These are phyloP conservation scores for Pelvicachromis taeniatus DNA, from an alignment of 2,113 vertebrate genomes.

Conservation along the genomic window DNA sequence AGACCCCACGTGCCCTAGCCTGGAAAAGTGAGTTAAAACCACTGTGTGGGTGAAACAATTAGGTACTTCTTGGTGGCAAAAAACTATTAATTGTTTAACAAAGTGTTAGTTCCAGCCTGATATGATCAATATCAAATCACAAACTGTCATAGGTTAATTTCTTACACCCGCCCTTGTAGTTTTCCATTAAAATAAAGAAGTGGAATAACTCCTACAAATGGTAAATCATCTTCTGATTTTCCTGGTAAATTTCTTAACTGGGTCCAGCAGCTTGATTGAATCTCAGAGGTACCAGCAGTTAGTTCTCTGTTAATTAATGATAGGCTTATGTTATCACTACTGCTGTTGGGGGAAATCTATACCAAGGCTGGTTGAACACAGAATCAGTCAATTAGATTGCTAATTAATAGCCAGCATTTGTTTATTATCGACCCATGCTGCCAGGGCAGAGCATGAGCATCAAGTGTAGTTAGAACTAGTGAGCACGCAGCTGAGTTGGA, in stretches of 20 bases:
- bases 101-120: background rate
- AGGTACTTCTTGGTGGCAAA: background rate
- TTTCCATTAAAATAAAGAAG: background rate
- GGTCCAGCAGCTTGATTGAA: background rate
- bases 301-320: slow-evolving; percentile 45
- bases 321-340: slow-evolving; percentile 46
- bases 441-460: background rate
- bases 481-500: background rate
- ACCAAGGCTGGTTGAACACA: slow-evolving; percentile 53
- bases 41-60: background rate
- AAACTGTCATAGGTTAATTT: background rate
- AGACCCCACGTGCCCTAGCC: no score
- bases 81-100: background rate
- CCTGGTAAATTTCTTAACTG: background rate
- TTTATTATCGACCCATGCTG: slow-evolving; percentile 45
- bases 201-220: background rate
- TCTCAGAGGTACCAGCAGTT: slow-evolving; percentile 18
- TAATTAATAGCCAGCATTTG: slow-evolving; percentile 53
- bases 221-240: background rate
- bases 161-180: background rate
- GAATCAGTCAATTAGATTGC: slow-evolving; percentile 58
- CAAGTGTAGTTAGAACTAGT: slow-evolving; percentile 24
- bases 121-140: background rate
- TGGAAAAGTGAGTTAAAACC: no score
- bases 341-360: slow-evolving; percentile 51